Percentiles rank a stretch among this genome's conserved stretches.
These are phyloP conservation scores for Alligator sinensis DNA, from an alignment of 2,113 vertebrate genomes.

Conservation along the genomic window DNA sequence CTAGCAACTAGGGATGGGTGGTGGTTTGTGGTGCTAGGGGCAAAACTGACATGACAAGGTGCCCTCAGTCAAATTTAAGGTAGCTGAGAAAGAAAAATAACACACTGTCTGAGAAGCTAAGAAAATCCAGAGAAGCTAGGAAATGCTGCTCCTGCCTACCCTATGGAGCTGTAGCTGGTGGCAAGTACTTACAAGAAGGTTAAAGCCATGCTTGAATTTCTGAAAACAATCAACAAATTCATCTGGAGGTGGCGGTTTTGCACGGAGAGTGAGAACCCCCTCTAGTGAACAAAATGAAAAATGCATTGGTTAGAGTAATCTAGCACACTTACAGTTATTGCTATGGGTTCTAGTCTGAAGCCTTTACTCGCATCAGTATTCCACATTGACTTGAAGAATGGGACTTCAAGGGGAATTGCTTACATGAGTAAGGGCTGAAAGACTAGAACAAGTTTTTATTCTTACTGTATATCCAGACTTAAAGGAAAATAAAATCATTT, in stretches of 20 bases:
- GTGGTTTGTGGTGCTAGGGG: background rate
- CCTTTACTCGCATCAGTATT: background rate
- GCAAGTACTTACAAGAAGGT: constrained; percentile 89
- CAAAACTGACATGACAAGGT: background rate
- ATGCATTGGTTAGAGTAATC: background rate
- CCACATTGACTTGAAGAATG: background rate
- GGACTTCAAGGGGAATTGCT: background rate
- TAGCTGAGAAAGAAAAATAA: background rate
- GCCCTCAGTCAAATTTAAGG: background rate
- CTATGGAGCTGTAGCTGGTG: background rate
- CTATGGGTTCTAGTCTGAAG: background rate
- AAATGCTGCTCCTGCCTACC: rapidly evolving
- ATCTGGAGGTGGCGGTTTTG: constrained; percentile 89
- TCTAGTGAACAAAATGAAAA: constrained; percentile 81
- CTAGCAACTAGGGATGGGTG: background rate
- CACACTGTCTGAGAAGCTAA: background rate
- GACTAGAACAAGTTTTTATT: background rate
- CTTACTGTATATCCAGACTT: background rate
- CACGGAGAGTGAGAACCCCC: constrained; percentile 94
- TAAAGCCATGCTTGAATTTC: constrained; percentile 98
- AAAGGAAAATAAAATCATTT: background rate
- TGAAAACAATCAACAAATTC: constrained; percentile 96
- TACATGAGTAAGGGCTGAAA: background rate
- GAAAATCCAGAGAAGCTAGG: background rate
- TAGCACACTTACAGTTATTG: background rate